Evolutionary conservation across 2,888 invertebrate species (phyloP).

Genomic region (Lycia hirtaria): DNA sequence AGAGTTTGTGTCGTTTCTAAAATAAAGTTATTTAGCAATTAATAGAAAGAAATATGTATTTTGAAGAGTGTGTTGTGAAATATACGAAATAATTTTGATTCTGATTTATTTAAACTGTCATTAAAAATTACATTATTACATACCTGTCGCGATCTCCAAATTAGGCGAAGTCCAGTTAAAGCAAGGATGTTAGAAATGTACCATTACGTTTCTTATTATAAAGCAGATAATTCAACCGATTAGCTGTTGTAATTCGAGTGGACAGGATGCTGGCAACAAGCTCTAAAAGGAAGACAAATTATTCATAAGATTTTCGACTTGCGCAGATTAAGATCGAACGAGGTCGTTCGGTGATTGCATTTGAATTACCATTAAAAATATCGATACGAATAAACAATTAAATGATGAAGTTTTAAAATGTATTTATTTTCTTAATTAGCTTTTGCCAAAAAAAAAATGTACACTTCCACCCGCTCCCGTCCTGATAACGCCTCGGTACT

Average conservation of each 20-base stretch:
- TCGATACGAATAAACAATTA: not conserved
- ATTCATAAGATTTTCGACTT: conserved; percentile 59
- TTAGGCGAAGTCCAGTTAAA: conserved; percentile 33
- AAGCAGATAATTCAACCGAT: conserved; percentile 41
- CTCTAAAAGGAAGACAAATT: conserved; percentile 56
- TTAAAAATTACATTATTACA: conserved; percentile 16
- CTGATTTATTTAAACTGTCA: conserved; percentile 26
- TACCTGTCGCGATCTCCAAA: conserved; percentile 23
- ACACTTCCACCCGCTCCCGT: no score
- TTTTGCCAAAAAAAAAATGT: no score
- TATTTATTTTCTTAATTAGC: no score
- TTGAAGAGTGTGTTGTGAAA: not conserved
- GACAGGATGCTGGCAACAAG: conserved; percentile 42
- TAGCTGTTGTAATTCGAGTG: conserved; percentile 38
- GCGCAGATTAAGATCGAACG: conserved; percentile 57
- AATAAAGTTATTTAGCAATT: no score
- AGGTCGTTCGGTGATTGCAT: conserved; percentile 58
- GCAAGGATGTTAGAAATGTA: conserved; percentile 41
- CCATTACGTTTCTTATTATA: conserved; percentile 39
- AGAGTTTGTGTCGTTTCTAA: no score
- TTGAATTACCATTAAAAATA: conserved; percentile 2
- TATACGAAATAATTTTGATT: not conserved
- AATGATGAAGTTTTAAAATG: no score
- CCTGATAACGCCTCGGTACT: no score
- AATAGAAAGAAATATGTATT: no score